Conservation (phyloP, 2,797 vertebrate genomes). For the Manis javanica region DNA sequence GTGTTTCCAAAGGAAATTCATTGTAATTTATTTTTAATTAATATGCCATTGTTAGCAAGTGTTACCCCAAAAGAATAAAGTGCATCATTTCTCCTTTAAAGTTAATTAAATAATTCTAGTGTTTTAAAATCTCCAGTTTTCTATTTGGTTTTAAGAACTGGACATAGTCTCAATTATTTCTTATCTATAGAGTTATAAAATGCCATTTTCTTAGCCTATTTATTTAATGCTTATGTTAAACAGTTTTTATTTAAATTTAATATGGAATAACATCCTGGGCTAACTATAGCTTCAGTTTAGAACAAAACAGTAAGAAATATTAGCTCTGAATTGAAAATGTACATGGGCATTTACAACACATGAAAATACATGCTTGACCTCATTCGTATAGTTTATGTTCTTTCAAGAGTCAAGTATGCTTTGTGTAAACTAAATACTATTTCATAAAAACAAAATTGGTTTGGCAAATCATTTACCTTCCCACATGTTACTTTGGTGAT, state of each 20-base stretch:
- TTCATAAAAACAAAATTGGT: not conserved
- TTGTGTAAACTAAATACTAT: not conserved
- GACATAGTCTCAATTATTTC: not conserved
- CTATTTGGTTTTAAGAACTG: accelerated
- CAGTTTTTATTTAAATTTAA: not conserved
- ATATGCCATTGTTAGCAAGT: conserved; percentile 52
- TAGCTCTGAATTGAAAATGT: not conserved
- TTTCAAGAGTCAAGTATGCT: not conserved
- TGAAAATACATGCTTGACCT: not conserved
- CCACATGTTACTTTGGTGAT: not conserved
- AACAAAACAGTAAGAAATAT: not conserved
- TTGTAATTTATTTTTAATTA: conserved; percentile 73
- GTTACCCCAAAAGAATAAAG: conserved; percentile 65
- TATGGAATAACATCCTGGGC: too few relatives aligned
- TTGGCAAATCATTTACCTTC: not conserved
- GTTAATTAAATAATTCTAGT: conserved; percentile 71
- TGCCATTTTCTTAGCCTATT: not conserved
- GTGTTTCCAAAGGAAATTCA: conserved; percentile 49
- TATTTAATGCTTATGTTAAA: not conserved
- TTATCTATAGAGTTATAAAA: not conserved
- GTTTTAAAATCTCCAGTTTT: not conserved
- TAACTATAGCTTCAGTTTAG: too few relatives aligned
- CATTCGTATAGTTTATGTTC: not conserved
- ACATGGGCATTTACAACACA: not conserved
- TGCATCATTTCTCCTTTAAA: conserved; percentile 27